Evolutionary conservation across 2,113 vertebrate species (phyloP), one percentile per base, ranked within the genome.

Genomic region (Chloropsis cyanopogon): DNA sequence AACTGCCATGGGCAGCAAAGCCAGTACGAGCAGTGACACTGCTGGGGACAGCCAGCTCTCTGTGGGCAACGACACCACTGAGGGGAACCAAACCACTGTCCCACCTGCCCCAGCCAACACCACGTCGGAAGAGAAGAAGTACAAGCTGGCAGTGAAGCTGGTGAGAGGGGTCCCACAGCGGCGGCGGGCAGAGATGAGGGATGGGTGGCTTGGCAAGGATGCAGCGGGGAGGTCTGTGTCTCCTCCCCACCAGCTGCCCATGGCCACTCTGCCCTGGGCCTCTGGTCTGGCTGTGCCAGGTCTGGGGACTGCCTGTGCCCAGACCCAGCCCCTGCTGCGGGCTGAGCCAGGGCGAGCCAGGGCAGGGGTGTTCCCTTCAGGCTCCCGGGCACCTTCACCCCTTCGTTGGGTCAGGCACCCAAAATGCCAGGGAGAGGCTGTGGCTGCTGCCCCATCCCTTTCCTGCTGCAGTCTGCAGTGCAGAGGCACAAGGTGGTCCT

Each of bases 61-160:
- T 19, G 31, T 2, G 7, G 28, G 1, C 25, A 35, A 53, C 0
- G 11, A 22, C 12, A 53, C 70, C 2, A 5, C 26, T 14, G 24
- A 0, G 1, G 12, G 14, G 31, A 68, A 63, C 47, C 17, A 46
- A 52, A 90, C 84, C 1, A 4, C 83, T 35, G 13, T 71, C 41
- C 13, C 68, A 13, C 53, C 22, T 15, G 2, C 35, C 54, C 68
- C 79, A 2, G 25, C 12, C 87, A 75, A 94, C 42, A 0, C 2
- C 4, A 66, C 91, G 0, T 28, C 9, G 0, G 80, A 71, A 16
- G 97, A 90, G 19, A 97, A 95, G 31, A 96, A 88, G 19, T 98
- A 97, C 96, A 98, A 98, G 94, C 75, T 98, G 85, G 98, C 98
- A 1, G 97, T 98, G 95, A 97, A 96, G 81, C 93, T 98, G 92